These are phyloP conservation scores for Clostera curtula DNA, from an alignment of 2,888 invertebrate species.

Conservation along the genomic window DNA sequence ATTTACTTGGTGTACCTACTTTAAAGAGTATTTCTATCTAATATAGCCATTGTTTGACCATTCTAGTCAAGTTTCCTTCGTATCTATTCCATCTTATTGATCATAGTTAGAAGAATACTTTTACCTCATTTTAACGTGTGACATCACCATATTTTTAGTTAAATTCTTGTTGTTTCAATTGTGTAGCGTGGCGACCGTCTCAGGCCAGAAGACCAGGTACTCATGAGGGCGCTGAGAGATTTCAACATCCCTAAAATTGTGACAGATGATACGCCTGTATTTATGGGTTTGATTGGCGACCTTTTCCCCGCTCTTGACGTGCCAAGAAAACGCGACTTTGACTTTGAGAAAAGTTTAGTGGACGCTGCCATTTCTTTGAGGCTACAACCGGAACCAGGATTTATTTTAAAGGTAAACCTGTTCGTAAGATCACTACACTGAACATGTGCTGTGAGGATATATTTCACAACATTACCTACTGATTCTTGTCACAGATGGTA, in stretches of 20 bases:
- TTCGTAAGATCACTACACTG: not conserved
- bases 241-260: conserved; percentile 97
- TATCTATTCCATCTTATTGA: too few relatives aligned
- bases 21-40: too few relatives aligned
- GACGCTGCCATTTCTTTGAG: conserved; percentile 87
- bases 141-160: conserved; percentile 3
- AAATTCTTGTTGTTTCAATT: conserved; percentile 3
- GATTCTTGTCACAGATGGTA: conserved; percentile 77
- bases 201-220: conserved; percentile 92
- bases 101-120: too few relatives aligned
- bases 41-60: too few relatives aligned
- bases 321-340: conserved; percentile 88
- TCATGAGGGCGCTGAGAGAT: conserved; percentile 95
- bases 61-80: too few relatives aligned
- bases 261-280: conserved; percentile 92
- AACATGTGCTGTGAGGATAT: not conserved
- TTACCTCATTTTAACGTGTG: too few relatives aligned
- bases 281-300: conserved; percentile 96
- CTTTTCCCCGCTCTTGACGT: conserved; percentile 94
- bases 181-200: conserved; percentile 79
- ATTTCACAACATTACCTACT: not conserved
- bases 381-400: conserved; percentile 93
- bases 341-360: conserved; percentile 87
- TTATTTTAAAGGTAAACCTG: conserved; percentile 80
- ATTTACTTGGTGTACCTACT: too few relatives aligned